Base-by-base conservation (phyloP, 2,113 vertebrate genomes). In the Oryzias curvinotus region DNA sequence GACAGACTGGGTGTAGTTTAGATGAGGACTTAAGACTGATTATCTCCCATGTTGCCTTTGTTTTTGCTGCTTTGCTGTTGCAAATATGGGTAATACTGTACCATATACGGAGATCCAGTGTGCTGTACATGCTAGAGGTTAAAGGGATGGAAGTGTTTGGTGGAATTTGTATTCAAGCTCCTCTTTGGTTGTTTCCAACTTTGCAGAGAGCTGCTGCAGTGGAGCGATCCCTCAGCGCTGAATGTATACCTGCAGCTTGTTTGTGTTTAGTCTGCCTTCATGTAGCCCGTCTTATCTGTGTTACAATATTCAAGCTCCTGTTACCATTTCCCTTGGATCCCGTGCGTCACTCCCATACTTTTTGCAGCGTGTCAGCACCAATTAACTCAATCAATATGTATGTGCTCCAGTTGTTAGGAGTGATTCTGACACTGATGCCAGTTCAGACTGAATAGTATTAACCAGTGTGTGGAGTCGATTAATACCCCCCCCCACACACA, bases 21-120 rank as follows among this genome's bases (percentile, higher is more conserved):
- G 85, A 89, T 85, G 82, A 87, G 88, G 87, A 89, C 73, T 91
- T 86, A 90, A 87, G 81, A 80, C 83, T 88, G 87, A 89, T 89
- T 82, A 91, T 91, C 79, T 77, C 79, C 79, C 76, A 73, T 82
- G 68, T 81, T 83, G 85, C 82, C 73, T 85, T 85, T 87, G 81
- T 87, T 85, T 85, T 78, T 83, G 64, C 76, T 65, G 74, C 78
- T 74, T 36, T 36, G 73, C 82, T 81, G 84, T 78, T 62, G 73
- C 42, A 0, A 63, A 49, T 48, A 62, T 18, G 14, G 54, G 51
- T 16, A 66, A 76, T 68, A 61, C 45, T 58, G 61, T 55, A 53
- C 56, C 41, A 28, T 52, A 41, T n/a, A 59, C 43, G 54, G 47
- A 68, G 47, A 55, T 52, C 16, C 59, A 17, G 47, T 30, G 6